Conservation (phyloP, 2,888 invertebrate genomes). For the Heliothis peltigera region DNA sequence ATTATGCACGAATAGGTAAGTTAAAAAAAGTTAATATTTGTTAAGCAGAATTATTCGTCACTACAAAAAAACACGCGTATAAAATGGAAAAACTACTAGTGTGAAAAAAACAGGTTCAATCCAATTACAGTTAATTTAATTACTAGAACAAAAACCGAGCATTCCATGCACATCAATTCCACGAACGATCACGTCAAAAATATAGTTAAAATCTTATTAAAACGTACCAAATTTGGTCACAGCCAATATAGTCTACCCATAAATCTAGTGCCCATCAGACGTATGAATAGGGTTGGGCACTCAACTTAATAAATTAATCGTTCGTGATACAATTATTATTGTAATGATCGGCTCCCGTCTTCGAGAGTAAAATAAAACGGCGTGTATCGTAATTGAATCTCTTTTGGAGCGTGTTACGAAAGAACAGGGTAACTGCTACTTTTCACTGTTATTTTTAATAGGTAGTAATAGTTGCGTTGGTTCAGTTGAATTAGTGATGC, state of each 20-base stretch:
- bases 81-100: neutral
- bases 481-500: constrained; percentile 18
- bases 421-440: constrained; percentile 53
- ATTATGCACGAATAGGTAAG: no score
- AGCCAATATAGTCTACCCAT: constrained; percentile 62
- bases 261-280: constrained; percentile 70
- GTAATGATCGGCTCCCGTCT: constrained; percentile 83
- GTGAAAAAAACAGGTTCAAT: neutral
- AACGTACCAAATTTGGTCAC: constrained; percentile 61
- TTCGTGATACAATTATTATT: constrained; percentile 87
- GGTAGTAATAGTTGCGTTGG: constrained; percentile 43
- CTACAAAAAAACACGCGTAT: neutral
- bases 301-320: constrained; percentile 83
- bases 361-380: constrained; percentile 65
- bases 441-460: constrained; percentile 57
- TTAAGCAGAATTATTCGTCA: no score
- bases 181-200: constrained; percentile 38
- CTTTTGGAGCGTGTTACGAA: constrained; percentile 61
- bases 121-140: neutral
- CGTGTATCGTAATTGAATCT: constrained; percentile 87
- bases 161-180: constrained; percentile 14
- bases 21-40: no score
- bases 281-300: constrained; percentile 75
- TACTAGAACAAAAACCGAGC: neutral
- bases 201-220: constrained; percentile 61